Evolutionary conservation across 2,888 invertebrate genomes (phyloP).

Genomic region (Chaitophorus viminalis): DNA sequence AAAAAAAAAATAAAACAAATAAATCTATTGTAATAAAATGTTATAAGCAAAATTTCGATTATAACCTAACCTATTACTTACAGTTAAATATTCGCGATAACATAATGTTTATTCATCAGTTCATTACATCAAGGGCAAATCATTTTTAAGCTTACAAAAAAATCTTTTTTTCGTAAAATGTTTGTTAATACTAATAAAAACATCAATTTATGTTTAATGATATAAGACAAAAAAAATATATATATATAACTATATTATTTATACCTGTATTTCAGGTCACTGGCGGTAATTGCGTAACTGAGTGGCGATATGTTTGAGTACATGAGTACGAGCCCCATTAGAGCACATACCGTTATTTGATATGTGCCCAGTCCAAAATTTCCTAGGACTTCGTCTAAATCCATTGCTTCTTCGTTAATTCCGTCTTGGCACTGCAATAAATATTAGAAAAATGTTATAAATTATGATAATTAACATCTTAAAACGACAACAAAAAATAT

Average conservation of each 20-base stretch:
- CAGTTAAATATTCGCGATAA: no score
- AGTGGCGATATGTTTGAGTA: conserved; percentile 75
- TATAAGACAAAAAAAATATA: neutral
- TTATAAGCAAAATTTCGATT: neutral
- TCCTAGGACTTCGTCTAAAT: conserved; percentile 73
- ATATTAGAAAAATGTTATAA: neutral
- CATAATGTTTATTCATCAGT: no score
- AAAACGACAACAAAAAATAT: neutral
- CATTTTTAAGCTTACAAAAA: no score
- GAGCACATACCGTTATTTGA: conserved; percentile 58
- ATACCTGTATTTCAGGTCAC: conserved; percentile 77
- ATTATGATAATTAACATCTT: neutral
- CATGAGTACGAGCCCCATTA: conserved; percentile 69
- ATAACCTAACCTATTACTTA: no score
- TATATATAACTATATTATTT: conserved; percentile 62
- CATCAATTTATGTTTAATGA: neutral
- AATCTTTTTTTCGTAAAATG: neutral
- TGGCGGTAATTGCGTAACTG: conserved; percentile 78
- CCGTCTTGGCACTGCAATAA: conserved; percentile 37
- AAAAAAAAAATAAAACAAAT: neutral
- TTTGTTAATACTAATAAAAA: neutral
- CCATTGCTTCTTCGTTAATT: conserved; percentile 67
- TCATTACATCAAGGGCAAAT: no score
- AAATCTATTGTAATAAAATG: neutral
- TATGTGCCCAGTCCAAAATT: conserved; percentile 66